Conservation (phyloP, 2,888 invertebrate genomes). For the Hirtodrosophila trivittata region DNA sequence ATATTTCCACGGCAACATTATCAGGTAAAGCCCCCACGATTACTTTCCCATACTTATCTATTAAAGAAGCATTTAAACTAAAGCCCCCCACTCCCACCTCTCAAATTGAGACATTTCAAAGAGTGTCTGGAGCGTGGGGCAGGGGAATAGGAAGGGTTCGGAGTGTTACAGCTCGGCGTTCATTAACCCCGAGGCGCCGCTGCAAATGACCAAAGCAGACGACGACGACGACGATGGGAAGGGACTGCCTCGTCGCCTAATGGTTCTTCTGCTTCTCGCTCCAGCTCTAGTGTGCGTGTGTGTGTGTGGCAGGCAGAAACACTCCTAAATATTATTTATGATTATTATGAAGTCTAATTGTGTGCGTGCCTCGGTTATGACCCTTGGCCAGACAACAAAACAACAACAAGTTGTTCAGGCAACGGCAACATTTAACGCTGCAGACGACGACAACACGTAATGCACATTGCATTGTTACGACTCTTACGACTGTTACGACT, state of each 20-base stretch:
- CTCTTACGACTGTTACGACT: too few species aligned
- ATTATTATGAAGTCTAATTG: constrained; percentile 55
- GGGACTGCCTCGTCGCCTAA: constrained; percentile 22
- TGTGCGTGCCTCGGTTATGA: constrained; percentile 43
- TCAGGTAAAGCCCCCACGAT: constrained; percentile 60
- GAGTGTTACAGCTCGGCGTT: constrained; percentile 30
- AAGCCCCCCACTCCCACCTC: neutral
- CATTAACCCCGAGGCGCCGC: constrained; percentile 73
- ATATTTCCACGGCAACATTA: constrained; percentile 82
- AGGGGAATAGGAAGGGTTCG: constrained; percentile 16
- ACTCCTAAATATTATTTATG: constrained; percentile 38
- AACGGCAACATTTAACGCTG: too few species aligned
- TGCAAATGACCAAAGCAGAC: constrained; percentile 50
- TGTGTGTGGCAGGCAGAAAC: constrained; percentile 55
- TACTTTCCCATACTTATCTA: neutral
- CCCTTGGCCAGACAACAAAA: constrained; percentile 18
- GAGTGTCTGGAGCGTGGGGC: constrained; percentile 13
- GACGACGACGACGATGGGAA: constrained; percentile 15
- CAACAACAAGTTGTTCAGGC: constrained; percentile 3
- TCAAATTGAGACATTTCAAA: constrained; percentile 12
- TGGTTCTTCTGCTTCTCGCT: constrained; percentile 14
- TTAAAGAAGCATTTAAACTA: constrained; percentile 9
- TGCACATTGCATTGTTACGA: constrained; percentile 19
- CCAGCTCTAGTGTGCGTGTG: constrained; percentile 8
- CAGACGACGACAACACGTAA: constrained; percentile 29